Evolutionary conservation across 2,888 invertebrate genomes (phyloP), one percentile per base, ranked within the genome.

Genomic region (Trichopoda pennipes): DNA sequence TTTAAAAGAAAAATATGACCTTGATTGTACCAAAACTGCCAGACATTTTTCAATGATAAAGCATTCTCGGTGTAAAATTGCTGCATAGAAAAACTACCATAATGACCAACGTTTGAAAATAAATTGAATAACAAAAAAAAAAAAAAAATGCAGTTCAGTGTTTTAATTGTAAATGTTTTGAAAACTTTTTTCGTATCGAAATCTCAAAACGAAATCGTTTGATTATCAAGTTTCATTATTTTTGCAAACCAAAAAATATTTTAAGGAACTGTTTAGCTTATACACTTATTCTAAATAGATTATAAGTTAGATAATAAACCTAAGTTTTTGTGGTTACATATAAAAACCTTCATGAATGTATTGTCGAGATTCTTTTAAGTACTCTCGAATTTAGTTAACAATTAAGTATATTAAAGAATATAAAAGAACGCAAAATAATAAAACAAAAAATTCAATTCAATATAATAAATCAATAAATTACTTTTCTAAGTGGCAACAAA

Each of bases 251-350:
- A 17, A 49, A 9, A 17, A n/a, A 49, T n/a, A n/a, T 6, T 9
- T n/a, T 53, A 42, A 53, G 32, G 60, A 44, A 16, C 1, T 66
- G 32, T 70, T 56, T 51, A 17, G 21, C 42, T 53, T 58, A n/a
- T 78, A 70, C 78, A 78, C 78, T 81, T 78, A 78, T 66, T 64
- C 69, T 81, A 78, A 81, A 75, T 78, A 70, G 49, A 78, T 81
- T 74, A 78, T 60, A 81, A 81, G 70, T 81, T 78, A 69, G 58
- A 49, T 64, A 78, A 78, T 64, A 81, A 75, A 75, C 70, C 78
- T 69, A 60, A 55, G 47, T 60, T 63, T 64, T 81, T 44, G 68
- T 61, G 77, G 77, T 68, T 72, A 28, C 19, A 8, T 3, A 51
- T 51, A 74, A 64, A 64, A 70, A 79, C n/a, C 53, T 14, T 23